Evolutionary conservation across 30 jellyfish, hydroid and myxozoan genomes (phyloP).

Genomic region (Nemopilema nomurai): DNA sequence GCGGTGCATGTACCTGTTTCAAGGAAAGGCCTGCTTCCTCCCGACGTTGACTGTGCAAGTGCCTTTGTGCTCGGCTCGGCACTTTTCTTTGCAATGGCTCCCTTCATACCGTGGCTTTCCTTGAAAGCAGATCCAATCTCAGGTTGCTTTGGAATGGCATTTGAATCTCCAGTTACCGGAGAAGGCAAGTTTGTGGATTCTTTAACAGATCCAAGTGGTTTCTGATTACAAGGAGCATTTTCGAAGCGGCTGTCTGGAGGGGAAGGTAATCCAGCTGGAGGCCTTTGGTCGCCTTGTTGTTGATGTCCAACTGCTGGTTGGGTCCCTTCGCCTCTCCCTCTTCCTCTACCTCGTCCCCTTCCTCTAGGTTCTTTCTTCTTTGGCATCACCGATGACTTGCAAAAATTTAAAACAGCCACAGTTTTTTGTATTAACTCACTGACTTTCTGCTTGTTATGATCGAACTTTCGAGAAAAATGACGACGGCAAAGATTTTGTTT

Average conservation of each 20-base stretch:
- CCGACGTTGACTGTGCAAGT: background rate
- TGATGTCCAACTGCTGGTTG: conserved; percentile 1
- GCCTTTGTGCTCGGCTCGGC: background rate
- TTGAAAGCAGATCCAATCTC: background rate
- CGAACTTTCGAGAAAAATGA: background rate
- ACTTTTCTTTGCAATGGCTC: background rate
- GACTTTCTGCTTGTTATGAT: background rate
- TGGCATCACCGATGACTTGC: background rate
- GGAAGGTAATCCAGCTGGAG: background rate
- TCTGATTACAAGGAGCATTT: background rate
- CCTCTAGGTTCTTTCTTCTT: conserved; percentile 1
- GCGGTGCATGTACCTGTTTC: background rate
- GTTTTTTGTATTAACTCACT: too few relatives aligned
- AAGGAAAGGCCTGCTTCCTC: background rate
- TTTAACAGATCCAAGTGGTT: too few relatives aligned
- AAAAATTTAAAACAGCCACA: background rate
- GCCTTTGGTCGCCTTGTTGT: background rate
- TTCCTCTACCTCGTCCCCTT: conserved; percentile 24
- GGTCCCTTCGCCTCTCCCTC: background rate
- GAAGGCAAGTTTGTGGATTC: background rate
- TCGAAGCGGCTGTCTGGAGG: background rate
- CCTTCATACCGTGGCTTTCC: background rate
- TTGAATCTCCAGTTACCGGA: background rate
- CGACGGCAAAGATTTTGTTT: background rate
- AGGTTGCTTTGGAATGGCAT: background rate